phyloP scores from a whole-genome alignment of 2,113 vertebrate genomes.

The Trogon surrucura region DNA sequence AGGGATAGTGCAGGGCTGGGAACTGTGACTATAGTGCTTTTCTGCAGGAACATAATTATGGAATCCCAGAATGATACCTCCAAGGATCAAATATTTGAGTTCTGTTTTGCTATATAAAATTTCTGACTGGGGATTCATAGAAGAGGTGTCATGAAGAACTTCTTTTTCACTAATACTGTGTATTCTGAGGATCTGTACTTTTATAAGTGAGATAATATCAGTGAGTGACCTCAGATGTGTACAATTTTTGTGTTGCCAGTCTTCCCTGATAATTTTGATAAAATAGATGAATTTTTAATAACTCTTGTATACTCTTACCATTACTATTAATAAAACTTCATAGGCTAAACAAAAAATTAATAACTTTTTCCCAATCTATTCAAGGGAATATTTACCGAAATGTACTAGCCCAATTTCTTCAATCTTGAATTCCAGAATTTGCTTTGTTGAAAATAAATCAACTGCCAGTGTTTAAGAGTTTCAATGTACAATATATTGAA shows the following conservation, averaged over 20 bases:
- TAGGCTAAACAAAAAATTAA: neutral
- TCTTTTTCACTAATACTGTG: neutral
- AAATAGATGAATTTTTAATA: neutral
- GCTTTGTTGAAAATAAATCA: neutral
- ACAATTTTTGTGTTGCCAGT: neutral
- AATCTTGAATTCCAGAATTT: neutral
- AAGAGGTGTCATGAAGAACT: neutral
- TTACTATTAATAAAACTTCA: neutral
- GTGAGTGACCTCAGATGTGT: neutral
- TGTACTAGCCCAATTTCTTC: neutral
- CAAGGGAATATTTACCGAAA: neutral
- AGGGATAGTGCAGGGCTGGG: neutral
- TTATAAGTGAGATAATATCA: neutral
- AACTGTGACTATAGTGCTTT: neutral
- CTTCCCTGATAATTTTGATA: neutral
- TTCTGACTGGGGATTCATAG: neutral
- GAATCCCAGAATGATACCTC: neutral
- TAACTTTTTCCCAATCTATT: neutral
- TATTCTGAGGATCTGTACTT: neutral
- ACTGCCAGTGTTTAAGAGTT: neutral
- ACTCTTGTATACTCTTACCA: neutral
- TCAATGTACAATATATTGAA: neutral
- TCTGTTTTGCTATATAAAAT: neutral
- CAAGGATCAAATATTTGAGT: neutral
- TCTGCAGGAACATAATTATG: neutral